A percentile compares a stretch with the other conserved stretches of the same genome.
Evolutionary conservation across 2,113 vertebrate genomes (phyloP).

Genomic region (Hemicordylus capensis): DNA sequence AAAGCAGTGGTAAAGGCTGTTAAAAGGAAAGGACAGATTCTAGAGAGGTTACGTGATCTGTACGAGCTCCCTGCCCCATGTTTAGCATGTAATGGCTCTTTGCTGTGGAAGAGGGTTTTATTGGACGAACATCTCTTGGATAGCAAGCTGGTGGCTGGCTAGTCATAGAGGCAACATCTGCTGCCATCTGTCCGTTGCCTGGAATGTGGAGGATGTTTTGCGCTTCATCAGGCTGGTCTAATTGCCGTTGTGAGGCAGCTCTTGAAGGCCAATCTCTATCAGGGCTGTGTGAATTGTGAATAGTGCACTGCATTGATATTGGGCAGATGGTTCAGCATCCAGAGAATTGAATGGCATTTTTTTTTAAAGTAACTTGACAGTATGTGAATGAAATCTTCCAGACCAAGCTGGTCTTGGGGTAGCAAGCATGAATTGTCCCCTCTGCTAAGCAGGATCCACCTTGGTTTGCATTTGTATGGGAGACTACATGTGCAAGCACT

Average conservation of each 20-base stretch:
- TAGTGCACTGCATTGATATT: neutral
- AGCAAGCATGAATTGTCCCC: no score
- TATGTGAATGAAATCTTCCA: no score
- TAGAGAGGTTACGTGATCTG: neutral
- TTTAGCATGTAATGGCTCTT: constrained; percentile 38
- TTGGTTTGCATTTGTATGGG: no score
- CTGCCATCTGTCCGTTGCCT: constrained; percentile 56
- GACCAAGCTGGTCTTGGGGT: no score
- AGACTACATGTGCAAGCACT: no score
- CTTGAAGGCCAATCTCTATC: fast-evolving
- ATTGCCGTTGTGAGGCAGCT: constrained; percentile 15
- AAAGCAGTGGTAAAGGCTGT: no score
- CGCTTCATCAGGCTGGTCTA: constrained; percentile 35
- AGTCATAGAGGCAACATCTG: constrained; percentile 58
- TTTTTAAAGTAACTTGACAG: no score
- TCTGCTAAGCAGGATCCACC: no score
- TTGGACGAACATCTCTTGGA: constrained; percentile 41
- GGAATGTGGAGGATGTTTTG: constrained; percentile 41
- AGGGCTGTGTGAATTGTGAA: no score
- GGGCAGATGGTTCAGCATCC: no score
- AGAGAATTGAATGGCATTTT: no score
- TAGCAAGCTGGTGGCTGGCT: constrained; percentile 41
- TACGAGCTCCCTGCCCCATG: neutral
- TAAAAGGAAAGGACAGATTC: neutral
- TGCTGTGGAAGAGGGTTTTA: constrained; percentile 10